Evolutionary conservation across 2,888 invertebrate species (phyloP), one percentile per base, ranked within the genome.

Genomic region (Oligia latruncula): DNA sequence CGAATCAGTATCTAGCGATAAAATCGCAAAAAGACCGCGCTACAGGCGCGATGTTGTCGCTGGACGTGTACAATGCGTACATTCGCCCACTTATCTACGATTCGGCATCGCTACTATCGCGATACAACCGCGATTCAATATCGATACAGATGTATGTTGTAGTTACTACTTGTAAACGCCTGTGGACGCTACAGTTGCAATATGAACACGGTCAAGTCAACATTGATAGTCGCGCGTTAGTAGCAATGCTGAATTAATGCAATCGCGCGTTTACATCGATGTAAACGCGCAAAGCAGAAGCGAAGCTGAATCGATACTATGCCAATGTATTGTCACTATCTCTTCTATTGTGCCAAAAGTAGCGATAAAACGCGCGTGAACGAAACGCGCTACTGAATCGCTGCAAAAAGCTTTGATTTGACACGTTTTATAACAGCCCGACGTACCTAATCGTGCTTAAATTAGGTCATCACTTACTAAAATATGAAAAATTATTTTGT

Each of bases 401-500:
- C 20, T 52, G 6, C 52, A 52, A 52, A 52, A 52, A 20, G 1
- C 15, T 52, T 52, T 62, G 1, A 43, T 55, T 58, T 58, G 4
- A 35, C 8, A 55, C 23, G 15, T 68, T 71, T 35, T 35, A 6
- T 4, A n/a, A 17, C 13, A 40, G 35, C n/a, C 23, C 11, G 6
- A 46, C 5, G 20, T 62, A 46, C 29, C 5, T 29, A 43, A 62
- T 64, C 15, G 9, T 23, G 55, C 2, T 20, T 29, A 67, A 82
- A 35, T 62, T n/a, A 29, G 6, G 23, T 49, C 46, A 46, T 43
- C 15, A 20, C 40, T 58, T 29, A 52, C 29, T 15, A n/a, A 77
- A 77, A 65, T 82, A 82, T 29, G 40, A 35, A 55, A 13, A 6
- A 52, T 17, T 23, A 2, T 73, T 73, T 49, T 1, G 40, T 40